Conservation (phyloP, 2,888 invertebrate genomes). For the Eupsilia transversa region DNA sequence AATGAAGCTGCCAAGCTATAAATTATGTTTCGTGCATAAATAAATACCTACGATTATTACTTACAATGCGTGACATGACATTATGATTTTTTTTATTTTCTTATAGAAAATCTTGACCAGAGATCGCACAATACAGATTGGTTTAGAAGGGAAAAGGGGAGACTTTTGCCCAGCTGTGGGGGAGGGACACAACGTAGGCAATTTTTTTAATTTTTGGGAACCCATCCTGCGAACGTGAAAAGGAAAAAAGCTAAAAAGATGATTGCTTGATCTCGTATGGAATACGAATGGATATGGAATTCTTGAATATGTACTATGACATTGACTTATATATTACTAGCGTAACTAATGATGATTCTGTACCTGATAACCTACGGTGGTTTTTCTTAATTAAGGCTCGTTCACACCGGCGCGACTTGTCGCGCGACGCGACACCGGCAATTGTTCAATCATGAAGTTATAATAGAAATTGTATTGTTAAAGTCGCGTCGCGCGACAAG, state of each 20-base stretch:
- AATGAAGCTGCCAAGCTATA: conserved; percentile 11
- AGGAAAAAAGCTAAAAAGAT: neutral
- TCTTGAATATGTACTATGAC: neutral
- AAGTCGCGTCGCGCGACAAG: no score
- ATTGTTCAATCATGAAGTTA: no score
- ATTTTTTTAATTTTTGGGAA: no score
- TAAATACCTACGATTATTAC: neutral
- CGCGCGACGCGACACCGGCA: no score
- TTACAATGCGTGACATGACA: conserved; percentile 6
- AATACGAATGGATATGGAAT: neutral
- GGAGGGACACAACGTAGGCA: neutral
- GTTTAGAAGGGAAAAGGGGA: neutral
- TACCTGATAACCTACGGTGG: neutral
- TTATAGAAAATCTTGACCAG: neutral
- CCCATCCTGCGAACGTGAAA: no score
- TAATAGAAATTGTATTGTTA: no score
- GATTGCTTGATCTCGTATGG: neutral
- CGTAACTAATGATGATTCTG: neutral
- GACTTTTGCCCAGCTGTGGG: neutral
- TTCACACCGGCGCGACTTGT: no score
- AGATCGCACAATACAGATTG: neutral
- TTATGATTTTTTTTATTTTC: neutral
- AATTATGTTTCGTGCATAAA: conserved; percentile 20
- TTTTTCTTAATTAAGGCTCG: neutral
- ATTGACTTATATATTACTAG: no score